phyloP scores from a whole-genome alignment of 2,888 invertebrate genomes.

The Taphrorychus bicolor region DNA sequence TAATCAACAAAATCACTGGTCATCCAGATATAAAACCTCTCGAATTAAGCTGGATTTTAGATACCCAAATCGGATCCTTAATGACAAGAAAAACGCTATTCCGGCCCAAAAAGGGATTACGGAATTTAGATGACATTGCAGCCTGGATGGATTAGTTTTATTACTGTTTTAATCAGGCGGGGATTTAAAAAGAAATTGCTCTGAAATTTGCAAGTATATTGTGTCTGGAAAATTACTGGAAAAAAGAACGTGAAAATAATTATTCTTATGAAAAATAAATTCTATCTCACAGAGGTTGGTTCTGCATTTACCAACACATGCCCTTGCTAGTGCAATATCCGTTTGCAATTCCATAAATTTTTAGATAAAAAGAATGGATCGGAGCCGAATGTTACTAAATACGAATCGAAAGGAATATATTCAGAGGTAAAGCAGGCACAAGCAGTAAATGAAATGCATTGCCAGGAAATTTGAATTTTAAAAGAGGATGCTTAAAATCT shows the following conservation, averaged over 20 bases:
- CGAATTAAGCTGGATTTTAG: conserved; percentile 35
- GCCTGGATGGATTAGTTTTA: conserved; percentile 45
- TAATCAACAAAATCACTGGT: conserved; percentile 18
- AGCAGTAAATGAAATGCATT: conserved; percentile 31
- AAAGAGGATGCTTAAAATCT: conserved; percentile 20
- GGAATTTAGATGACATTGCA: conserved; percentile 48
- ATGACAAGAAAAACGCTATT: conserved; percentile 43
- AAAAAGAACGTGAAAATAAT: too few relatives aligned
- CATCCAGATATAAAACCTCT: conserved; percentile 26
- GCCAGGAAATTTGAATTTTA: conserved; percentile 29
- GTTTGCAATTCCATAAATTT: conserved; percentile 24
- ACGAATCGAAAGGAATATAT: conserved; percentile 26
- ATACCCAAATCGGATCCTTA: conserved; percentile 35
- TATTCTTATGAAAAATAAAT: too few relatives aligned
- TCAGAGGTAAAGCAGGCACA: conserved; percentile 23
- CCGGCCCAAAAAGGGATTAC: conserved; percentile 44
- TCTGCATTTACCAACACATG: not conserved
- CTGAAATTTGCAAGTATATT: conserved; percentile 34
- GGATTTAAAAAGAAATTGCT: conserved; percentile 43
- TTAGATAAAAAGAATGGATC: conserved; percentile 22
- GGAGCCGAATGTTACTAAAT: conserved; percentile 29
- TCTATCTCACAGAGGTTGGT: too few relatives aligned
- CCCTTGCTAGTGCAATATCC: not conserved
- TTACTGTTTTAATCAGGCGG: conserved; percentile 45
- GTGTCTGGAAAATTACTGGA: too few relatives aligned